Percentiles rank a stretch among this genome's conserved stretches.
phyloP scores from a whole-genome alignment of 64 coral and sea anemone species.

The Trachythela sp. region DNA sequence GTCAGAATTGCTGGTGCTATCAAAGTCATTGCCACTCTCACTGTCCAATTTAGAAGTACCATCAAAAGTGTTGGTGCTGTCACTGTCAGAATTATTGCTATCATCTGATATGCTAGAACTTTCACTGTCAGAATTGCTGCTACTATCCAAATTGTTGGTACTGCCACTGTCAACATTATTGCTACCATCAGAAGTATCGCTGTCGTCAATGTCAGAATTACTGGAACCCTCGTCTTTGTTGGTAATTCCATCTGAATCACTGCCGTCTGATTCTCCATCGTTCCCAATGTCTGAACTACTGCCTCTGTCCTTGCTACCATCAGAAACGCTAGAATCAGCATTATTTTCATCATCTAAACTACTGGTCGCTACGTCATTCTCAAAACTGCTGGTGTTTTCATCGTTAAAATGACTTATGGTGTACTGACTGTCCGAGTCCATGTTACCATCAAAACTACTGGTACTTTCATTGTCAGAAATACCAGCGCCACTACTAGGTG shows the following conservation, averaged over 20 bases:
- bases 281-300: background rate
- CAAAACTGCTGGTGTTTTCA: too few species aligned
- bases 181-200: background rate
- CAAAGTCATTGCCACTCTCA: background rate
- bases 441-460: background rate
- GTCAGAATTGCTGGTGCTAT: background rate
- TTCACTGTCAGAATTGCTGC: background rate
- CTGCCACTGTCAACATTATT: background rate
- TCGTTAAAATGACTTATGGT: too few species aligned
- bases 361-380: too few species aligned
- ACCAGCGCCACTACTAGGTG: background rate
- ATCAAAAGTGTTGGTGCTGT: background rate
- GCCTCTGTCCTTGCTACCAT: too few species aligned
- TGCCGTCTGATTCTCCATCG: background rate
- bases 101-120: background rate
- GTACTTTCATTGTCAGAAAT: background rate
- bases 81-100: background rate
- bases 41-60: background rate
- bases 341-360: too few species aligned
- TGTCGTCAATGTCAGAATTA: background rate
- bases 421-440: too few species aligned
- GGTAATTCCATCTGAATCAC: background rate
- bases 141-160: background rate
- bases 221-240: background rate
- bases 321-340: too few species aligned